Conservation (phyloP, 2,113 vertebrate species). For the Macrotus californicus region DNA sequence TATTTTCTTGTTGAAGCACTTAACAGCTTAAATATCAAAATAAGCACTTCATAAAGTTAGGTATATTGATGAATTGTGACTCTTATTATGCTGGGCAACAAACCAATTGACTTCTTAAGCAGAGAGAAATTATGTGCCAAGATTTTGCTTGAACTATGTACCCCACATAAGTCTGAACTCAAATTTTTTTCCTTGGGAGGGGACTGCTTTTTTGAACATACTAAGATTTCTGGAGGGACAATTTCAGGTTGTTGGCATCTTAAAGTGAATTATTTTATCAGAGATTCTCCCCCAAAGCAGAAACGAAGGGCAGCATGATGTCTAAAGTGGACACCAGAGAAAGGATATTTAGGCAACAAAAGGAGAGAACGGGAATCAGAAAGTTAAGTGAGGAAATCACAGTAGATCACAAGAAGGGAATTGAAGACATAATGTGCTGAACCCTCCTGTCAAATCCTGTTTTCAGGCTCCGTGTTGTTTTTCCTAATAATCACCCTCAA, state of each 20-base stretch:
- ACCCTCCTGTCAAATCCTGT: background rate
- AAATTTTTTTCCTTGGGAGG: background rate
- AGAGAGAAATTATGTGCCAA: background rate
- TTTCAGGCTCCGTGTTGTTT: background rate
- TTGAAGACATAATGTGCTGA: background rate
- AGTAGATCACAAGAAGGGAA: background rate
- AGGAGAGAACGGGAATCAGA: background rate
- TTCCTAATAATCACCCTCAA: background rate
- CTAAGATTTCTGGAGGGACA: background rate
- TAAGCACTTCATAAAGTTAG: background rate
- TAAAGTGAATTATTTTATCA: conserved; percentile 1
- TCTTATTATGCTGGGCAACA: background rate
- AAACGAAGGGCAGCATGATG: background rate
- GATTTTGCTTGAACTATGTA: background rate
- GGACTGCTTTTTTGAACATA: background rate
- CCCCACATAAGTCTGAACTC: background rate
- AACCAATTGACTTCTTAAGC: background rate
- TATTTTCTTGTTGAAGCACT: background rate
- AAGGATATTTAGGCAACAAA: background rate
- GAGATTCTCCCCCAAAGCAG: background rate
- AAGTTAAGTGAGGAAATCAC: background rate
- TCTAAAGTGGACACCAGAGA: background rate
- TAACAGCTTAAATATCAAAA: background rate
- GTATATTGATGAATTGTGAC: background rate
- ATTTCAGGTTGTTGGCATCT: background rate